A percentile compares a stretch with the other conserved stretches of the same genome.
These are phyloP conservation scores for Xerus rutilus DNA, from an alignment of 2,797 vertebrate species.

Conservation along the genomic window DNA sequence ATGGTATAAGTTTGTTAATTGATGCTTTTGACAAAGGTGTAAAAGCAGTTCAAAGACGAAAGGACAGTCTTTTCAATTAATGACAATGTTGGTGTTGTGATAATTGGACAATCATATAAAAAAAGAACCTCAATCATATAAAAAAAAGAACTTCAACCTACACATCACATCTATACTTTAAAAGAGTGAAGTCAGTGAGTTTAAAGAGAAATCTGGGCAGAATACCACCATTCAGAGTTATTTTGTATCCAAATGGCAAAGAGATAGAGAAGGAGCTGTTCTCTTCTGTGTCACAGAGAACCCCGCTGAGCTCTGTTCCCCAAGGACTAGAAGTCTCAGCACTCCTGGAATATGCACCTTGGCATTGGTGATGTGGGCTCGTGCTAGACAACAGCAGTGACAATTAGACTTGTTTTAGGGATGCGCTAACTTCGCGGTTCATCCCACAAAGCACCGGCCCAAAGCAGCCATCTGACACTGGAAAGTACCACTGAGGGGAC, in stretches of 20 bases:
- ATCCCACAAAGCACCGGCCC: not conserved
- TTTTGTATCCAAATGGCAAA: not conserved
- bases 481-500: not conserved
- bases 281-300: not conserved
- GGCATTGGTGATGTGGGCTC: not conserved
- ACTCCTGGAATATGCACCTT: not conserved
- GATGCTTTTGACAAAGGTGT: slow-evolving; percentile 2
- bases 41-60: slow-evolving; percentile 10
- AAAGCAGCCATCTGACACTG: not conserved
- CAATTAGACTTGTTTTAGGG: not conserved
- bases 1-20: not conserved
- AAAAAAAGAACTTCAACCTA: not conserved
- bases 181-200: not conserved
- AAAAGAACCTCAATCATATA: not conserved
- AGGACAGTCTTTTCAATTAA: not conserved
- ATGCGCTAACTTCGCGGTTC: not conserved
- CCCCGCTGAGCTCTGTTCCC: not conserved
- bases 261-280: not conserved
- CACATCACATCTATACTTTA: not conserved
- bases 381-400: not conserved
- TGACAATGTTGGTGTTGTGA: not conserved
- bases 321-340: not conserved
- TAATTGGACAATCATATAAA: not conserved
- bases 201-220: slow-evolving; percentile 9
- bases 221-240: not conserved